Evolutionary conservation across 2,113 vertebrate species (phyloP).

Genomic region (Tetrao urogallus): DNA sequence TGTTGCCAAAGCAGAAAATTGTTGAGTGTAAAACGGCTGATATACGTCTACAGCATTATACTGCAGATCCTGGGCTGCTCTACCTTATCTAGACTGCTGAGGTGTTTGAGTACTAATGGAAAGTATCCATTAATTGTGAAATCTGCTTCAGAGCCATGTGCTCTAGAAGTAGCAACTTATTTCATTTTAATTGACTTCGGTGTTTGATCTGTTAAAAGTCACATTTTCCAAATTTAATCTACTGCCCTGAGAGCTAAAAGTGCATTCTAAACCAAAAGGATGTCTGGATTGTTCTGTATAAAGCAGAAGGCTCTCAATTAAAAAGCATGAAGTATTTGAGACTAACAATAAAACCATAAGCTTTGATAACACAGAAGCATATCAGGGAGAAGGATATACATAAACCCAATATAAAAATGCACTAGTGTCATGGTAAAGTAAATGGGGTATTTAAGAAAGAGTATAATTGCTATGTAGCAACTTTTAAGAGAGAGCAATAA

Average conservation of each 20-base stretch:
- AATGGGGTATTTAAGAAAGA: neutral
- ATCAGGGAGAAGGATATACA: too few relatives aligned
- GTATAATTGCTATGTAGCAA: neutral
- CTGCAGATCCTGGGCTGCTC: neutral
- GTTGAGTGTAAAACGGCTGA: neutral
- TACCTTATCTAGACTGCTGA: neutral
- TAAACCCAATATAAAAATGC: too few relatives aligned
- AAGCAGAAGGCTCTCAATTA: neutral
- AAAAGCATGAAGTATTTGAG: neutral
- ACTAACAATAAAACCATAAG: neutral
- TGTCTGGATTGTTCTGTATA: neutral
- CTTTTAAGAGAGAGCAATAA: neutral
- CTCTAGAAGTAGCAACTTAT: neutral
- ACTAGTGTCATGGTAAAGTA: neutral
- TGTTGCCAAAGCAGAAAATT: neutral
- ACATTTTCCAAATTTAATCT: neutral
- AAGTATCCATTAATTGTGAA: conserved; percentile 18
- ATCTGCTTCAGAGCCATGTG: neutral
- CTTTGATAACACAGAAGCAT: neutral
- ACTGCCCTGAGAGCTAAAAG: neutral
- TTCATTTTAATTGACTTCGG: conserved; percentile 29
- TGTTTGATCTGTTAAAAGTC: conserved; percentile 23
- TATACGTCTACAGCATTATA: neutral
- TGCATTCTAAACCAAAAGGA: neutral
- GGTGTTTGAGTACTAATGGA: neutral